Base-by-base conservation (phyloP, 2,113 vertebrate genomes). In the Girardinichthys multiradiatus region DNA sequence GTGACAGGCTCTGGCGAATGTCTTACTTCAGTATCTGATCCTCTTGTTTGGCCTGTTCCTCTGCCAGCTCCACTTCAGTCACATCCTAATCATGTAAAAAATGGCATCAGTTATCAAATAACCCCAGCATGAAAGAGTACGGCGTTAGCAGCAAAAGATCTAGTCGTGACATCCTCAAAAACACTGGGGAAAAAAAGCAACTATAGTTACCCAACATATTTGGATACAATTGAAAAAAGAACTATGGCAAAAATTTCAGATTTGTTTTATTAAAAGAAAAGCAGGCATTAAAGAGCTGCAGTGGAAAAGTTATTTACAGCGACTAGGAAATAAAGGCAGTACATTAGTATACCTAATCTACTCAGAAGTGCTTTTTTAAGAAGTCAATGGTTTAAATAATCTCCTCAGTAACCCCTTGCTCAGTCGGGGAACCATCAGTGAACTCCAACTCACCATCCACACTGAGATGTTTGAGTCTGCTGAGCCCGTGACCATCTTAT, bases 11-110 rank as follows among this genome's bases (percentile, higher is more conserved):
- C 14, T 13, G 13, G 4, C 11, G n/a, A 27, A 21, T 10, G 21
- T 86, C 95, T 93, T 81, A 98, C 98, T 96, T 98, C 3, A 99
- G 82, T 26, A 98, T 95, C 86, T 96, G 95, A 26, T 97, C 96
- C 72, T 99, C 98, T 64, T 94, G 92, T 80, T 95, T 97, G 35
- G 95, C 96, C 84, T 97, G 96, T 2, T 95, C 95, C 81, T 99
- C 96, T 0, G 95, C 95, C 68, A 95, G 91, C 81, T 99, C 97
- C 6, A 75, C 92, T 74, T 98, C 95, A 0, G 97, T 97, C 82
- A 99, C 96, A 51, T 99, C 98, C 98, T 99, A 62, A n/a, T 27
- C 54, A 70, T 93, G 19, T 15, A 66, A 26, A 84, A 67, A 27
- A 60, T 2, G 74, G 0, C 4, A 31, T 51, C 45, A 31, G 37